Evolutionary conservation across 2,797 vertebrate genomes (phyloP), one percentile per base, ranked within the genome.

Genomic region (Spinus olivaceus): DNA sequence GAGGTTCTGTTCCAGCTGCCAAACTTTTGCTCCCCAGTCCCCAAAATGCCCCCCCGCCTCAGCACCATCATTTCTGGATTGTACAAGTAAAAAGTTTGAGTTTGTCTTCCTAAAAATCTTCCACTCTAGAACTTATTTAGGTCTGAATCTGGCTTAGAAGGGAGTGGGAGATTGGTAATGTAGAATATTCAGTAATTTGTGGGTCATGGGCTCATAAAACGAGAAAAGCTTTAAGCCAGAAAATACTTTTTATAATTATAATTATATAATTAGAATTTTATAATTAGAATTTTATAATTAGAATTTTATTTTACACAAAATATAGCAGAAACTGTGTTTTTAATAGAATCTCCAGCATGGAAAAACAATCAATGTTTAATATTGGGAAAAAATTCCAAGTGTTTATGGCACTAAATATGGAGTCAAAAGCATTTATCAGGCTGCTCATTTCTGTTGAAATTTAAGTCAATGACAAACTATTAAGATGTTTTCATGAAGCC

Each of bases 21-120:
- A 56, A 42, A 76, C 5, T 12, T 50, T 54, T 0, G 0, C 16
- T 84, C 33, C 6, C 12, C 17, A 17, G 17, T 8, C 35, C 65
- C 71, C 61, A 51, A 50, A 81, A 51, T 37, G 2, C 0, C 3
- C 14, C 25, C 1, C 2, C 65, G 19, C 30, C 30, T 16, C 0
- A 50, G 28, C n/a, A 73, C 15, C 20, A 28, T 24, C 4, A 10
- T 33, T 73, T 66, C 60, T 60, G 16, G 15, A 10, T 22, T 33
- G 23, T 6, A 20, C 18, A 41, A 70, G 23, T 17, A 32, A 78
- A 85, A 25, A 73, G 2, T 25, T n/a, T 6, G 12, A 51, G 16
- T 70, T 90, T 49, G 14, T 72, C 42, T 72, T 44, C 46, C 39
- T 39, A 39, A 86, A 94, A 56, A 33, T 77, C 33, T 49, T 32